These are phyloP conservation scores for Nyleta sp. DNA, from an alignment of 2,888 invertebrate genomes.

Conservation along the genomic window DNA sequence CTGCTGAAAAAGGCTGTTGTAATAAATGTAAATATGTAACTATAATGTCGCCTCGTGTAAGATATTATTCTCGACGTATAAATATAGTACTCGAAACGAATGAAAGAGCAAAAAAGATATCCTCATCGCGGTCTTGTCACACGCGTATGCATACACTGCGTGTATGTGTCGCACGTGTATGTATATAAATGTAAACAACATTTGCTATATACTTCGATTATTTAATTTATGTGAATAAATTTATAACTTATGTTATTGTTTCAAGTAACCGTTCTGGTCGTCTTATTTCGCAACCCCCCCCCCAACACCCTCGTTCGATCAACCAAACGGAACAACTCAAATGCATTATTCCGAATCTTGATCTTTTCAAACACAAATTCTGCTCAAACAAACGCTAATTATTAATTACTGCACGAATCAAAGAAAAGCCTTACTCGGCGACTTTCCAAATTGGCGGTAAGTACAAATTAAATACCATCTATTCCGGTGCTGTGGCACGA, in stretches of 20 bases:
- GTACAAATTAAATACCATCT: conserved; percentile 1
- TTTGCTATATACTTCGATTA: conserved; percentile 80
- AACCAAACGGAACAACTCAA: no score
- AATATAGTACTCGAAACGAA: conserved; percentile 69
- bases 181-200: conserved; percentile 74
- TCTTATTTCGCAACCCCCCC: conserved; percentile 25
- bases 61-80: conserved; percentile 75
- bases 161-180: conserved; percentile 72
- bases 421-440: no score
- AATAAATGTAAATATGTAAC: conserved; percentile 82
- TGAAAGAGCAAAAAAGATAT: conserved; percentile 56
- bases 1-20: conserved; percentile 79
- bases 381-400: no score
- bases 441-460: no score
- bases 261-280: conserved; percentile 68
- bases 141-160: conserved; percentile 71
- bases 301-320: background rate
- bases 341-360: no score
- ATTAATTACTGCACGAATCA: no score
- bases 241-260: conserved; percentile 82
- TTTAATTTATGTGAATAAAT: conserved; percentile 83
- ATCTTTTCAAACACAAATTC: no score
- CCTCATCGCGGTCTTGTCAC: conserved; percentile 65
- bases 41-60: conserved; percentile 80
- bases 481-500: conserved; percentile 21